Base-by-base conservation (phyloP, 37 sponge, comb jelly and placozoan species). In the Crambe crambe region DNA sequence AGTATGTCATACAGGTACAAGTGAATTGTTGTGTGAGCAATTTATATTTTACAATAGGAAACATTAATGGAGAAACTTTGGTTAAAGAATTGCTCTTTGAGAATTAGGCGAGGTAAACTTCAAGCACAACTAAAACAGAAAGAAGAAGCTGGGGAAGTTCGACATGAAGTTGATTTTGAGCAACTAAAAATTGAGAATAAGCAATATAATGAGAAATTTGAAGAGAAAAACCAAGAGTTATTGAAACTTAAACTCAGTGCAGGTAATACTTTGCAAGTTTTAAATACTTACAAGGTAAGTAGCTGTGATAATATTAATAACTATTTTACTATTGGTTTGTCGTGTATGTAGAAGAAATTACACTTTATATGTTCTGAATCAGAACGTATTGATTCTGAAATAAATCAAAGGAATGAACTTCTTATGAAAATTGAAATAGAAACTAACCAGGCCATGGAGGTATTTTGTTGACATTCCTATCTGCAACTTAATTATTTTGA, bases 111-210 rank as follows among this genome's bases (percentile, higher is more conserved):
- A 37, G 73, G 79, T 62, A 98, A 98, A 79, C 80, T 98, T 31
- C 80, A 79, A 43, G 29, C 59, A 23, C 95, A 96, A 36, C 70
- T 98, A 59, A 97, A 97, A 40, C 92, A 91, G 89, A 95, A 93
- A 75, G 96, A 95, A 68, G 96, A 98, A 80, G 76, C 87, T 31
- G 96, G 94, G 56, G 96, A 95, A 42, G 98, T 95, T 26, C 64
- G 85, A 54, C 83, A 88, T 44, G 96, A 91, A 77, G 96, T 95
- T 60, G 98, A 98, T 78, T 98, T 94, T 84, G 86, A 95, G 56
- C 99, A 98, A 65, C 86, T 98, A 12, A 85, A 93, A 72, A 98
- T 98, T 54, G 99, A 98, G 77, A 96, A 98, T 70, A 91, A 93
- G 71, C 96, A 96, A 56, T 84, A 86, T 41, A 83, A 56, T 61